Conservation (phyloP, 2,888 invertebrate genomes). For the Cryptops parisi region DNA sequence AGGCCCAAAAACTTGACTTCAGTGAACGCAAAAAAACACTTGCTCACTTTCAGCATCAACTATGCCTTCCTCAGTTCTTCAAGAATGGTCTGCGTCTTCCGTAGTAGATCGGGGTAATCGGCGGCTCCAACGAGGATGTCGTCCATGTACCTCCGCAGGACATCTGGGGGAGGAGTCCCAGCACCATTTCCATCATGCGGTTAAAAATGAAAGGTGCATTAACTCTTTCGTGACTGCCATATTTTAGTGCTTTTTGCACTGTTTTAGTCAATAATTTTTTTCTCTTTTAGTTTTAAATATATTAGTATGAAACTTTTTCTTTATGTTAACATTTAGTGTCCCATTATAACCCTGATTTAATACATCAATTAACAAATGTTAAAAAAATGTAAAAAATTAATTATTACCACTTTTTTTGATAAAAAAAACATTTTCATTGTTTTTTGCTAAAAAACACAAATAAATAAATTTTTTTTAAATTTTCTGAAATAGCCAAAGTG, state of each 20-base stretch:
- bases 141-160: slow-evolving; percentile 1
- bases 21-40: background rate
- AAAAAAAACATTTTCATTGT: no score
- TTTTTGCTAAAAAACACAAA: no score
- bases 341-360: background rate
- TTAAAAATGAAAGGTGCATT: background rate
- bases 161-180: background rate
- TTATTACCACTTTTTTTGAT: no score
- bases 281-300: no score
- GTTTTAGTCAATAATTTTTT: no score
- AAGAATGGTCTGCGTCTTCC: background rate
- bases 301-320: no score
- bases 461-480: no score
- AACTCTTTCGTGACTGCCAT: background rate
- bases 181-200: background rate
- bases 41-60: background rate
- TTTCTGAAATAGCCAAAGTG: no score
- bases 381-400: no score
- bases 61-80: background rate
- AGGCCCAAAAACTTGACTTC: slow-evolving; percentile 2
- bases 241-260: background rate
- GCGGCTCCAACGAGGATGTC: background rate
- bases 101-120: background rate
- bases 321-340: background rate
- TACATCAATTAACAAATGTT: no score